Evolutionary conservation across 2,888 invertebrate species (phyloP).

Genomic region (Steinernema scapterisci): DNA sequence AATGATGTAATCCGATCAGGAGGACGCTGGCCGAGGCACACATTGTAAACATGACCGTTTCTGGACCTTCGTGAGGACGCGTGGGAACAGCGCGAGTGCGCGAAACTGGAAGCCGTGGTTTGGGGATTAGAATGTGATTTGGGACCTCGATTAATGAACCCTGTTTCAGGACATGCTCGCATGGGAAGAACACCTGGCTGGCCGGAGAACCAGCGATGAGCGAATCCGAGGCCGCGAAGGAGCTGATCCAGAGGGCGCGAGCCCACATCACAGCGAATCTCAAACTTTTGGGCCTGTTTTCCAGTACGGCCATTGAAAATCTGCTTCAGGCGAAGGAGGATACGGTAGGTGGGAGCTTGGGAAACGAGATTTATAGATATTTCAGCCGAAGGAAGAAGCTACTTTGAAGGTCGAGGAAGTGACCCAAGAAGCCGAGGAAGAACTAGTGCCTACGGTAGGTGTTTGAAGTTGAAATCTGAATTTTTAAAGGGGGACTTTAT

Average conservation of each 20-base stretch:
- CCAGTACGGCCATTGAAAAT: not conserved
- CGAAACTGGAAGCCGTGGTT: too few species aligned
- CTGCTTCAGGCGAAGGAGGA: not conserved
- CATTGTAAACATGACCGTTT: constrained; percentile 20
- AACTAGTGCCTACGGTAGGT: not conserved
- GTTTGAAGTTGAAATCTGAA: too few species aligned
- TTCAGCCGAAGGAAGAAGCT: not conserved
- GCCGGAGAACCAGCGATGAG: constrained; percentile 5
- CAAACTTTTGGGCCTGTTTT: not conserved
- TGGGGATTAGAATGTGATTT: not conserved
- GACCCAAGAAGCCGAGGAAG: not conserved
- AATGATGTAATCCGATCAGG: constrained; percentile 17
- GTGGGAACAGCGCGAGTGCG: not conserved
- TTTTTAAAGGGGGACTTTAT: too few species aligned
- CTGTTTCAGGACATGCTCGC: constrained; percentile 11
- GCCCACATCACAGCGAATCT: not conserved
- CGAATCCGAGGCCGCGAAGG: not conserved
- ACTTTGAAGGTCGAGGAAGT: not conserved
- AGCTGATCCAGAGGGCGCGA: not conserved
- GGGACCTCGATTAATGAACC: not conserved
- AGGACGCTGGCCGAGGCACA: too few species aligned
- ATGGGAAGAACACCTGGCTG: not conserved
- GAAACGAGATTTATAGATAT: not conserved
- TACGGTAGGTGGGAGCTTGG: not conserved
- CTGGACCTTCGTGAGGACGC: too few species aligned